Evolutionary conservation across 2,113 vertebrate genomes (phyloP).

Genomic region (Oceanites oceanicus): DNA sequence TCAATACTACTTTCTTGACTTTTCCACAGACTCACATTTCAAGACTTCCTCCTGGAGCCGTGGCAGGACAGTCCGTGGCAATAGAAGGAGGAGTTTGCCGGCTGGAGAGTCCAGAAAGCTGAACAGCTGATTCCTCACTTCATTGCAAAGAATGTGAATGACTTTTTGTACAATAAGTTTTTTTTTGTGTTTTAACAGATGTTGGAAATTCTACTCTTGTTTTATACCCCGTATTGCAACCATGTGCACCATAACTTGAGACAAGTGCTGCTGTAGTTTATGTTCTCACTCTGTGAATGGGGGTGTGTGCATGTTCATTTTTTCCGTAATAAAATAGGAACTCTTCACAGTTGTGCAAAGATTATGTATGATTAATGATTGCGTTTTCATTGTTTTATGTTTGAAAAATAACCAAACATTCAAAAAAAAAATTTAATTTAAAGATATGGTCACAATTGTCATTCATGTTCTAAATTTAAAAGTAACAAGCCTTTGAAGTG

Average conservation of each 20-base stretch:
- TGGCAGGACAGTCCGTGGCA: constrained; percentile 96
- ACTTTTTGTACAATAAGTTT: constrained; percentile 67
- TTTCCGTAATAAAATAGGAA: constrained; percentile 45
- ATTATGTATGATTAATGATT: constrained; percentile 45
- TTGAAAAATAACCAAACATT: constrained; percentile 41
- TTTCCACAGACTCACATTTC: constrained; percentile 95
- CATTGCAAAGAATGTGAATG: constrained; percentile 42
- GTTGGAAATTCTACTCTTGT: constrained; percentile 70
- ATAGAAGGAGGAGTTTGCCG: constrained; percentile 98
- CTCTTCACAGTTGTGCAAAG: constrained; percentile 33
- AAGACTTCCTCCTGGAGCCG: constrained; percentile 92
- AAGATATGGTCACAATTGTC: constrained; percentile 42
- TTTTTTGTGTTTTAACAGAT: constrained; percentile 74
- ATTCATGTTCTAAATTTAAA: constrained; percentile 48
- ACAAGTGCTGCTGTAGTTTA: constrained; percentile 73
- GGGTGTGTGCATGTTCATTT: constrained; percentile 14
- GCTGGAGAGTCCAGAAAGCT: constrained; percentile 82
- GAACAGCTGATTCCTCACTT: constrained; percentile 69
- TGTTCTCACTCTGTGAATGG: constrained; percentile 41
- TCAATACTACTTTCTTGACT: neutral
- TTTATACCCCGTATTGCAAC: constrained; percentile 65
- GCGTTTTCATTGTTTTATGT: constrained; percentile 47
- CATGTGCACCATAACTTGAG: constrained; percentile 49
- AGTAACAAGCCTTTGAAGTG: constrained; percentile 43
- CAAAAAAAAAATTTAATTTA: neutral